A percentile compares a stretch with the other conserved stretches of the same genome.
These are phyloP conservation scores for Cryptus viduatorius DNA, from an alignment of 2,888 invertebrate genomes.

Conservation along the genomic window DNA sequence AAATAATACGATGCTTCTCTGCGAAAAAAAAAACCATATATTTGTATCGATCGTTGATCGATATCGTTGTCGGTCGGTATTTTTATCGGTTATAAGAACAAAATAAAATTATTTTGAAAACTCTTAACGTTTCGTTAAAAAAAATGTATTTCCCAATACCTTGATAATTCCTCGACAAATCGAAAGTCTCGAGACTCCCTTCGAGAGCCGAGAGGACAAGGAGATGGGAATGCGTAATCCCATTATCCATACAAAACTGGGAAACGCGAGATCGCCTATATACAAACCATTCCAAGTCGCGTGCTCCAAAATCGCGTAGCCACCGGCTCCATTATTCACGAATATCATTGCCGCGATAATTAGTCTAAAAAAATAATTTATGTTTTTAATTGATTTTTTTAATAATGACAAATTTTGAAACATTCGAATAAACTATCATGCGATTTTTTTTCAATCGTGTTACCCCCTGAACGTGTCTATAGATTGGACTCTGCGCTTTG, in stretches of 20 bases:
- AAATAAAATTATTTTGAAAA: no score
- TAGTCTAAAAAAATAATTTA: slow-evolving; percentile 86
- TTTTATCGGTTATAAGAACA: no score
- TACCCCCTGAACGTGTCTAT: slow-evolving; percentile 94
- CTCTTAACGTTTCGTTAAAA: background rate
- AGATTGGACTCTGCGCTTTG: slow-evolving; percentile 87
- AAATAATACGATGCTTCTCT: slow-evolving; percentile 92
- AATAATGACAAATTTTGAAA: background rate
- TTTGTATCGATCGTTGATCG: no score
- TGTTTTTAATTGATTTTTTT: background rate
- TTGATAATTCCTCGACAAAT: slow-evolving; percentile 89
- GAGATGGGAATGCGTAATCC: slow-evolving; percentile 97
- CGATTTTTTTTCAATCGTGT: slow-evolving; percentile 62
- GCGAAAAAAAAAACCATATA: slow-evolving; percentile 59
- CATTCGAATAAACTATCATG: background rate
- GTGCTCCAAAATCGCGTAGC: slow-evolving; percentile 94
- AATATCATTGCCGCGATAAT: slow-evolving; percentile 96
- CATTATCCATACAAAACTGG: slow-evolving; percentile 99
- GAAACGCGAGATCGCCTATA: slow-evolving; percentile 96
- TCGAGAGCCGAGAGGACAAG: slow-evolving; percentile 90
- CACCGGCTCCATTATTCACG: slow-evolving; percentile 95
- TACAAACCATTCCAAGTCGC: slow-evolving; percentile 97
- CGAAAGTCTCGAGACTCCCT: slow-evolving; percentile 87
- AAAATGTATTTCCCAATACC: slow-evolving; percentile 84
- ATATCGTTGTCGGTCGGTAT: no score